Conservation (phyloP, 2,888 invertebrate species). For the Perdita meconis region DNA sequence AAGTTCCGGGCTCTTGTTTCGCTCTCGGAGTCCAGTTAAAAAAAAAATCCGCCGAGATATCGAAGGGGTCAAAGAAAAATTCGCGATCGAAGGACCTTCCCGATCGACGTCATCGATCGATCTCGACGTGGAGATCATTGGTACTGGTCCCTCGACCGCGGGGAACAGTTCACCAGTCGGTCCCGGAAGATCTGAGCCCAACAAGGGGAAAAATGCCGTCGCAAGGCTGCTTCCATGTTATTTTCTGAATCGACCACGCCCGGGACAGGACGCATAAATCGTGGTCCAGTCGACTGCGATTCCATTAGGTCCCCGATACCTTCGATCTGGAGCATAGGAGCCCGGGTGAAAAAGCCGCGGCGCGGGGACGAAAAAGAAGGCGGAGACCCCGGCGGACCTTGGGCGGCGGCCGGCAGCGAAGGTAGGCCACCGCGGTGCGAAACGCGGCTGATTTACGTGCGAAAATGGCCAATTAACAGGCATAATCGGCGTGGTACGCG, state of each 20-base stretch:
- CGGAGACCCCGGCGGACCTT: slow-evolving; percentile 67
- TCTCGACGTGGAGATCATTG: not conserved
- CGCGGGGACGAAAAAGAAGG: slow-evolving; percentile 46
- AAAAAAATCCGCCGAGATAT: not conserved
- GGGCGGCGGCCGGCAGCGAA: slow-evolving; percentile 68
- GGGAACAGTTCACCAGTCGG: slow-evolving; percentile 5
- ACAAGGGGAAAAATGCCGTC: slow-evolving; percentile 28
- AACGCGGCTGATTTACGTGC: slow-evolving; percentile 73
- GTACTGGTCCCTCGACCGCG: not conserved
- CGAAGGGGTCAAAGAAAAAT: not conserved
- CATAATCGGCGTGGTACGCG: slow-evolving; percentile 58
- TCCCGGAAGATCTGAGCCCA: slow-evolving; percentile 43
- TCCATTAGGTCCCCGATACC: slow-evolving; percentile 51
- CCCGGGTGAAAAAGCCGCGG: slow-evolving; percentile 45
- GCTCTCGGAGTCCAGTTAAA: no score
- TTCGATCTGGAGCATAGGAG: slow-evolving; percentile 29
- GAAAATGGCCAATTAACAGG: slow-evolving; percentile 77
- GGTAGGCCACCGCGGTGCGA: slow-evolving; percentile 68
- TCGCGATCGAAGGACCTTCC: not conserved
- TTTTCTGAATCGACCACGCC: slow-evolving; percentile 50
- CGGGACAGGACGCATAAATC: slow-evolving; percentile 54
- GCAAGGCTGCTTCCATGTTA: slow-evolving; percentile 55
- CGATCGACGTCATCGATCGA: slow-evolving; percentile 4
- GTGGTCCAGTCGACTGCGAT: not conserved
- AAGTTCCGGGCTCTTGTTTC: no score